phyloP scores from a whole-genome alignment of 2,113 vertebrate genomes.

The Callospermophilus lateralis region DNA sequence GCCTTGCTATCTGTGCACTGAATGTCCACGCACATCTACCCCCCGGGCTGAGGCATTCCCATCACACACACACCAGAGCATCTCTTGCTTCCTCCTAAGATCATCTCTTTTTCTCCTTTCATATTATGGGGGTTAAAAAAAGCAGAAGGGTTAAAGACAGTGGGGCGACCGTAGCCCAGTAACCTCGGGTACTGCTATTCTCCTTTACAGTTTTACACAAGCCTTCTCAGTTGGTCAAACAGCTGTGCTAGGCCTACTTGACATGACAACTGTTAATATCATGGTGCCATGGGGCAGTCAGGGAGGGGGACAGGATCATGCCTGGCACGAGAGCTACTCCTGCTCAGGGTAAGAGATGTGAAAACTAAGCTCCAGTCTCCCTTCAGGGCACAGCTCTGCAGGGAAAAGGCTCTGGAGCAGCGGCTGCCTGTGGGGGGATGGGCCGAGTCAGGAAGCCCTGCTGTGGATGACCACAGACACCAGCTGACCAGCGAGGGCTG shows the following conservation, averaged over 20 bases:
- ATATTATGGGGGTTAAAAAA: background rate
- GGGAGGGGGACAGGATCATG: background rate
- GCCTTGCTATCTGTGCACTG: background rate
- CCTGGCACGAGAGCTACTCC: background rate
- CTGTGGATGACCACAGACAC: background rate
- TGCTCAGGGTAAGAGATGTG: background rate
- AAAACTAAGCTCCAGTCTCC: background rate
- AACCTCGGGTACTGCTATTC: background rate
- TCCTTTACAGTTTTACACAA: background rate
- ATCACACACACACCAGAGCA: background rate
- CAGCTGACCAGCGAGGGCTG: background rate
- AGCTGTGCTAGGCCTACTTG: background rate
- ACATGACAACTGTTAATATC: background rate
- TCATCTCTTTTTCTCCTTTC: background rate
- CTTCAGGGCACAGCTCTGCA: background rate
- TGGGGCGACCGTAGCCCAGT: background rate
- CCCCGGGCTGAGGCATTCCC: background rate
- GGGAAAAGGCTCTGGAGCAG: background rate
- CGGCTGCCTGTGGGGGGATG: background rate
- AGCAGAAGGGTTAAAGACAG: background rate
- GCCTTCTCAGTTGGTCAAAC: background rate
- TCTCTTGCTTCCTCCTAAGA: background rate
- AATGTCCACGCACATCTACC: background rate
- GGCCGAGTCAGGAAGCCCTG: background rate
- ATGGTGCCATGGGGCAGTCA: background rate